Base-by-base conservation (phyloP, 2,888 invertebrate species). In the Melinaea marsaeus region DNA sequence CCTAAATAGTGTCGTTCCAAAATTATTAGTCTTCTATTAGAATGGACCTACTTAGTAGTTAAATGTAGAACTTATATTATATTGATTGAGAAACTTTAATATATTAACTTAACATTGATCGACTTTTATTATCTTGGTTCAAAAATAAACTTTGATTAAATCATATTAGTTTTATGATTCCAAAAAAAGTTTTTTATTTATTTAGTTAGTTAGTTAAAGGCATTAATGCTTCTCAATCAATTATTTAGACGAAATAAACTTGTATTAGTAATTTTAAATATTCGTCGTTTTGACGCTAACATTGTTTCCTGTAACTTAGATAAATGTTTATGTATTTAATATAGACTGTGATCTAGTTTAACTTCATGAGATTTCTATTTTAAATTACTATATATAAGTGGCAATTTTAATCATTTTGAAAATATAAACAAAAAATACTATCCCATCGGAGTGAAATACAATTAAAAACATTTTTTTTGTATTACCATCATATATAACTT, bases 261-360 rank as follows among this genome's bases (percentile, higher is more conserved):
- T 58, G 55, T 42, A 34, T 32, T 42, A 67, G 60, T 67, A 60
- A 61, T 79, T 75, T 74, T 75, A 79, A 74, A 73, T 80, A 72
- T 71, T 72, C 81, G 86, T 81, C 83, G 75, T 81, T 80, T 82
- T 79, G 83, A 80, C 84, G 80, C 65, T 65, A 72, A 79, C 71
- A 66, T 51, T 79, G 77, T 84, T 84, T 85, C 78, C 78, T 82
- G 79, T 84, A 75, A 81, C 79, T 67, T 84, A 86, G 83, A 75
- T 82, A 84, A 83, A 82, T 81, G 80, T 87, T 83, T 81, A 81
- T 86, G 82, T 86, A 87, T 86, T 88, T 87, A 85, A 86, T 77
- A 89, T 88, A 90, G 89, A 86, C 90, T 90, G 90, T 90, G 90
- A 90, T 90, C 85, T 90, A 90, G 90, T 79, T 79, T 86, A 84